Evolutionary conservation across 2,797 vertebrate species (phyloP).

Genomic region (Sebastes minor): DNA sequence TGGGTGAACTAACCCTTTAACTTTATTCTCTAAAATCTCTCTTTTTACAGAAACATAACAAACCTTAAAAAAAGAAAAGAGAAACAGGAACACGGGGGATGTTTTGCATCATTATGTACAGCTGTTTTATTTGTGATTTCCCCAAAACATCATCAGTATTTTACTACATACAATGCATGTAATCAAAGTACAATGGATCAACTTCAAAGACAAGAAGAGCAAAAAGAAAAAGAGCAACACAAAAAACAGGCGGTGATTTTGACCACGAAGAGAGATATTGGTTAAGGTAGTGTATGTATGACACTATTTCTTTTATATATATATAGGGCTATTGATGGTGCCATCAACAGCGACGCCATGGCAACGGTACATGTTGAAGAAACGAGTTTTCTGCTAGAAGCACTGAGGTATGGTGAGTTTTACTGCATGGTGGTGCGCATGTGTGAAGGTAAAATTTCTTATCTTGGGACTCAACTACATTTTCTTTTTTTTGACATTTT

Average conservation of each 20-base stretch:
- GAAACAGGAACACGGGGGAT: not conserved
- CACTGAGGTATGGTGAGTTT: conserved; percentile 58
- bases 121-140: conserved; percentile 83
- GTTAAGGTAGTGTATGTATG: conserved; percentile 65
- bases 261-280: conserved; percentile 59
- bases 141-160: conserved; percentile 76
- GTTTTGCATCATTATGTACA: conserved; percentile 82
- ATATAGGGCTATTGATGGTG: conserved; percentile 39
- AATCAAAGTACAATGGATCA: conserved; percentile 80
- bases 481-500: not conserved
- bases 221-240: conserved; percentile 57
- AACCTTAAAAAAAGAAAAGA: not conserved
- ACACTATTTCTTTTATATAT: conserved; percentile 53
- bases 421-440: conserved; percentile 68
- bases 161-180: conserved; percentile 82
- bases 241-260: conserved; percentile 58
- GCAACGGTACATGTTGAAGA: conserved; percentile 55
- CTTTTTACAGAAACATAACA: not conserved
- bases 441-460: conserved; percentile 58
- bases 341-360: conserved; percentile 62
- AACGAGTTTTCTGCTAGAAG: conserved; percentile 48
- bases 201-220: conserved; percentile 67
- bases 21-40: too few species aligned
- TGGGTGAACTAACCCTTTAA: not conserved
- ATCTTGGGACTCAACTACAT: conserved; percentile 71